phyloP scores from a whole-genome alignment of 1,140 invertebrate species.

The Bombus confusus region DNA sequence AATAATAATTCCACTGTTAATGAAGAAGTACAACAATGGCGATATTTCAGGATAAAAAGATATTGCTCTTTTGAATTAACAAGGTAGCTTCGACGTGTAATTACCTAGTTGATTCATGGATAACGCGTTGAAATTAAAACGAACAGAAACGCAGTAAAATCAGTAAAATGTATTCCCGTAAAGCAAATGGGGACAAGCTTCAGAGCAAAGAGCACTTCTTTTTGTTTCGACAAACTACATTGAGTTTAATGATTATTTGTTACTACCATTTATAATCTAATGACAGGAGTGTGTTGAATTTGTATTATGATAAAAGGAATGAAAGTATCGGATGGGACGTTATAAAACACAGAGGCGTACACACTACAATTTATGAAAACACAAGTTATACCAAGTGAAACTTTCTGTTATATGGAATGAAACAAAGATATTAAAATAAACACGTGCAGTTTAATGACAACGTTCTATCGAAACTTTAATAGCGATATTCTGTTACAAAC shows the following conservation, averaged over 20 bases:
- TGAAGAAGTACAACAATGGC: not conserved
- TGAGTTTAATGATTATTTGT: not conserved
- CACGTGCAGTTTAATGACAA: too few species aligned
- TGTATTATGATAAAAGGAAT: too few species aligned
- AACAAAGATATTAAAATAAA: too few species aligned
- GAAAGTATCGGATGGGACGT: too few species aligned
- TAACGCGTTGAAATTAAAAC: not conserved
- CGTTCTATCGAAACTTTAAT: too few species aligned
- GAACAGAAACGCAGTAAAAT: not conserved
- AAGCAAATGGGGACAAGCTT: not conserved
- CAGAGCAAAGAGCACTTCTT: not conserved
- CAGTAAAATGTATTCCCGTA: not conserved
- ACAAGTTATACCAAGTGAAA: too few species aligned
- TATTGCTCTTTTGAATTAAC: not conserved
- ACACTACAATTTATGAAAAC: too few species aligned
- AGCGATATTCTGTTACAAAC: too few species aligned
- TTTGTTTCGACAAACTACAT: not conserved
- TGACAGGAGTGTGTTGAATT: too few species aligned
- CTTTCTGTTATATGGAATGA: too few species aligned
- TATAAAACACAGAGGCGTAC: too few species aligned
- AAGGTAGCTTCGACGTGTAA: not conserved
- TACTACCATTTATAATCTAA: not conserved
- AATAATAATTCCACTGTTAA: not conserved
- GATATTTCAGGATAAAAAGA: not conserved
- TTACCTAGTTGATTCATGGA: not conserved